phyloP scores from a whole-genome alignment of 2,113 vertebrate species.

The Neotoma lepida region DNA sequence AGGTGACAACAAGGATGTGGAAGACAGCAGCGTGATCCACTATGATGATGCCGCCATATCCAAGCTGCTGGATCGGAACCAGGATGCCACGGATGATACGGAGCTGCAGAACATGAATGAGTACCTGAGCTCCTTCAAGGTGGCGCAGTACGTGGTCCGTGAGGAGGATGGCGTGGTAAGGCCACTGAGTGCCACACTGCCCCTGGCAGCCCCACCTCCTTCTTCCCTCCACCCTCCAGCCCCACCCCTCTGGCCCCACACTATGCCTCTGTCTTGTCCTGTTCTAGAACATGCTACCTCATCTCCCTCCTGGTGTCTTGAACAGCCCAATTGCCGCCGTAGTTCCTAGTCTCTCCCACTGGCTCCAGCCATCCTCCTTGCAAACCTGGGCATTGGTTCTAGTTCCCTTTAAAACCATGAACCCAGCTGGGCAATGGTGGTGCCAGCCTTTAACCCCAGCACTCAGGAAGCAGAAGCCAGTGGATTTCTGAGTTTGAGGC shows the following conservation, averaged over 20 bases:
- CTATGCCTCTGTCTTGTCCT: background rate
- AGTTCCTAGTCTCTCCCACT: background rate
- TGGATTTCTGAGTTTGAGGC: background rate
- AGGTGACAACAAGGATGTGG: conserved; percentile 97
- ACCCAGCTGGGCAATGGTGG: background rate
- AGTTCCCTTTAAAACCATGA: background rate
- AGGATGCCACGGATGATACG: conserved; percentile 95
- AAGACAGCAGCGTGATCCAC: conserved; percentile 97
- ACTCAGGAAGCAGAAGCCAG: background rate
- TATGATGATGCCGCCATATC: conserved; percentile 97
- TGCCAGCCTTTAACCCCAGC: background rate
- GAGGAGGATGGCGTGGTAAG: conserved; percentile 98
- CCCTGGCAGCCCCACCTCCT: background rate
- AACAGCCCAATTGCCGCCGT: fast-evolving
- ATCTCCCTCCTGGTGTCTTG: background rate
- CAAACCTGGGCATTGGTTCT: background rate
- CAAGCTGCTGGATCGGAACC: conserved; percentile 96
- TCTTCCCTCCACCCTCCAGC: too few species aligned
- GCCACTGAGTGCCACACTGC: background rate
- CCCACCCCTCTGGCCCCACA: too few species aligned
- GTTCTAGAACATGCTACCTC: background rate
- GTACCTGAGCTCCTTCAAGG: conserved; percentile 99
- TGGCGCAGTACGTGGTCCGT: conserved; percentile 98
- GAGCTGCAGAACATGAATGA: conserved; percentile 99
- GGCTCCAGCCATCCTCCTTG: fast-evolving